Conservation (phyloP, 2,113 vertebrate species). For the Periophthalmus modestus region DNA sequence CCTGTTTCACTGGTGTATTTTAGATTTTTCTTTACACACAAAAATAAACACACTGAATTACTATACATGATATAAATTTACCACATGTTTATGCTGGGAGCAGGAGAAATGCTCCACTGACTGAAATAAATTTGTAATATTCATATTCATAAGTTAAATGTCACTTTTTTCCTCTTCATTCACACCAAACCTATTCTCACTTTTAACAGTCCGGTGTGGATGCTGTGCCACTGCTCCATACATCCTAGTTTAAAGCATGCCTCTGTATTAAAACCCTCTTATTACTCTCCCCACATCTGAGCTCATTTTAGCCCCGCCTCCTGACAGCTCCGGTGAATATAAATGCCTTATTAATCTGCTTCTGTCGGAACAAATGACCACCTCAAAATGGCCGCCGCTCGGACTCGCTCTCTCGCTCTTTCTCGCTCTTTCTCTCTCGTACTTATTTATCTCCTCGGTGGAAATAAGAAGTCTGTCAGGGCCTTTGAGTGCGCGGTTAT, state of each 20-base stretch:
- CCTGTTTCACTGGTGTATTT: too few species aligned
- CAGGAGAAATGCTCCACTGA: too few species aligned
- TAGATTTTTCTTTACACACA: too few species aligned
- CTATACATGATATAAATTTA: too few species aligned
- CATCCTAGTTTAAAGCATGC: slow-evolving; percentile 9
- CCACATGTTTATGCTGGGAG: too few species aligned
- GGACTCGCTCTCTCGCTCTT: not conserved
- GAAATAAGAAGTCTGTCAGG: slow-evolving; percentile 56
- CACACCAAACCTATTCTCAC: not conserved
- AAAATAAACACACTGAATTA: too few species aligned
- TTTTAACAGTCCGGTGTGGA: not conserved
- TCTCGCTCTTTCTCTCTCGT: not conserved
- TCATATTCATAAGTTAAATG: not conserved
- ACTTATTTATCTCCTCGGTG: slow-evolving; percentile 59
- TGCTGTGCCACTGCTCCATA: not conserved
- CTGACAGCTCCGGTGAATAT: slow-evolving; percentile 44
- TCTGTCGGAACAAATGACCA: slow-evolving; percentile 45
- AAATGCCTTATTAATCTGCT: slow-evolving; percentile 54
- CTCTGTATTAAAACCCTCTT: slow-evolving; percentile 16
- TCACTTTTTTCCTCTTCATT: not conserved
- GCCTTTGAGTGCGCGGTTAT: slow-evolving; percentile 38
- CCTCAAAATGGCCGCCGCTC: slow-evolving; percentile 31
- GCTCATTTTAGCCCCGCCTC: slow-evolving; percentile 28
- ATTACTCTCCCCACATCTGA: slow-evolving; percentile 21
- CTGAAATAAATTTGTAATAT: too few species aligned